Evolutionary conservation across 2,888 invertebrate species (phyloP).

Genomic region (Drosophila kanekoi): DNA sequence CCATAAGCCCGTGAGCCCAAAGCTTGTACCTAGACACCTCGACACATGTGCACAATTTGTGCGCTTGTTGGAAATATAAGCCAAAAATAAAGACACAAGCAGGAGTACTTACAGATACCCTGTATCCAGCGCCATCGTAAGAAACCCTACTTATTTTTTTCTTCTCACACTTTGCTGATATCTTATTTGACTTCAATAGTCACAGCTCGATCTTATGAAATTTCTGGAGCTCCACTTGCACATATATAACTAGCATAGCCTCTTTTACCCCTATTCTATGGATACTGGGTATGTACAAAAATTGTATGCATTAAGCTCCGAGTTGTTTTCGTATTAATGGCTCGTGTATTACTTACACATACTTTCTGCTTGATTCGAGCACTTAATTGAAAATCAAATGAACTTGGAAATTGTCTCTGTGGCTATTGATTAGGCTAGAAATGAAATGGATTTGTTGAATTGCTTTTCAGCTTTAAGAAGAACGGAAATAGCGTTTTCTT

Average conservation of each 20-base stretch:
- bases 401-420: conserved; percentile 11
- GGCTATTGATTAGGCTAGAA: too few species aligned
- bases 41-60: conserved; percentile 50
- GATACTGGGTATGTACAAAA: neutral
- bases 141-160: too few species aligned
- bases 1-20: conserved; percentile 35
- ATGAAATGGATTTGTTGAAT: too few species aligned
- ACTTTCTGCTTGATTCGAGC: conserved; percentile 29
- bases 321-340: conserved; percentile 11
- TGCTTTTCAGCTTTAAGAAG: neutral
- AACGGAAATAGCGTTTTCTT: neutral
- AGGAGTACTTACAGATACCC: conserved; percentile 1
- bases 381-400: conserved; percentile 44
- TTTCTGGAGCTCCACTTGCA: too few species aligned
- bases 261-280: neutral
- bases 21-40: conserved; percentile 47
- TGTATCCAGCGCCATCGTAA: neutral
- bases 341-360: conserved; percentile 23
- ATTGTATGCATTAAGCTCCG: conserved; percentile 27
- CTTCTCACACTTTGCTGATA: too few species aligned
- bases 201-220: too few species aligned
- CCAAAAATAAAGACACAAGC: neutral
- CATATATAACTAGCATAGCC: neutral
- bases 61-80: conserved; percentile 9
- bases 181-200: too few species aligned